phyloP scores from a whole-genome alignment of 2,888 invertebrate species.

The Drosophila atripex region DNA sequence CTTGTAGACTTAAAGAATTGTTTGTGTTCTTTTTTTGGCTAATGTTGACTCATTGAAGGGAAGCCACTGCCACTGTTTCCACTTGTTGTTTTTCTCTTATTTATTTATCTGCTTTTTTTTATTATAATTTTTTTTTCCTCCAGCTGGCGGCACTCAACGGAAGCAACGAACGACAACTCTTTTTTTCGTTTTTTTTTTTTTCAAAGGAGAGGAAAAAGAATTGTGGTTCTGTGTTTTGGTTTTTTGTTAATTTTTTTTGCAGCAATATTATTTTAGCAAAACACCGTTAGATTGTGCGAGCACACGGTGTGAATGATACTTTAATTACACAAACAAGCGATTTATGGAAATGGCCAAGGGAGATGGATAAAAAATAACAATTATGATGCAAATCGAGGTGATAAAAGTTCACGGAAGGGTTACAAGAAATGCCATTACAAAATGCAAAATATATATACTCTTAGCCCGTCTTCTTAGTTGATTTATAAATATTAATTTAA shows the following conservation, averaged over 20 bases:
- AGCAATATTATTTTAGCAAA: constrained; percentile 76
- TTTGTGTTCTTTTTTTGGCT: constrained; percentile 36
- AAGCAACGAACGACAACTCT: constrained; percentile 32
- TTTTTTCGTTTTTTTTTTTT: constrained; percentile 16
- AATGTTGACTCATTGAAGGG: constrained; percentile 69
- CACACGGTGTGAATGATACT: constrained; percentile 78
- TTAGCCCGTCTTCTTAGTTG: background rate
- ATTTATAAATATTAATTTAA: constrained; percentile 9
- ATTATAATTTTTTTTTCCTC: constrained; percentile 7
- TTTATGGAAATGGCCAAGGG: constrained; percentile 2
- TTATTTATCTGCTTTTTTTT: constrained; percentile 10
- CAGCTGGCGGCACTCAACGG: constrained; percentile 25
- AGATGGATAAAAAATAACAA: constrained; percentile 6
- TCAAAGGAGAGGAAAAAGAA: constrained; percentile 7
- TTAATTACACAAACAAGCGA: constrained; percentile 81
- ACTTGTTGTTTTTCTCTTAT: constrained; percentile 7
- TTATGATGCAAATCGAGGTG: constrained; percentile 28
- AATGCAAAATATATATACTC: background rate
- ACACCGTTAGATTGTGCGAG: constrained; percentile 76
- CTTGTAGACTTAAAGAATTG: background rate
- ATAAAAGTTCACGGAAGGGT: background rate
- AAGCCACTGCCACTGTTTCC: constrained; percentile 42
- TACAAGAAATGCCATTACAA: background rate
- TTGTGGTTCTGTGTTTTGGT: constrained; percentile 27
- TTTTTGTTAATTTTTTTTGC: constrained; percentile 34